A percentile compares a stretch with the other conserved stretches of the same genome.
These are phyloP conservation scores for Acronicta alni DNA, from an alignment of 2,888 invertebrate species.

Conservation along the genomic window DNA sequence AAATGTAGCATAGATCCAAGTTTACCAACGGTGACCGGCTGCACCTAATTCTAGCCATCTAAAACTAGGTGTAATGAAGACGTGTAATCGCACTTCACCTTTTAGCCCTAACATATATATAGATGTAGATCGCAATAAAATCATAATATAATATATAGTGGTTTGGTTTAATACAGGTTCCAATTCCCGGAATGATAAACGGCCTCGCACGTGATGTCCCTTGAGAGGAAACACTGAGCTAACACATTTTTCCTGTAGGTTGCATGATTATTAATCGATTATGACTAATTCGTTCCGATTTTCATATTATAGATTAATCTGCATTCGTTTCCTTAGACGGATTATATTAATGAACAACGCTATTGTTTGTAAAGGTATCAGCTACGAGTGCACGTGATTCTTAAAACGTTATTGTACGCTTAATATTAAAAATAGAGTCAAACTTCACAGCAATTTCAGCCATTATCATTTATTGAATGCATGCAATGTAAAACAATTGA, in stretches of 20 bases:
- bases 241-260: conserved; percentile 60
- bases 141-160: too few species aligned
- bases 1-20: too few species aligned
- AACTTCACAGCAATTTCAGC: conserved; percentile 8
- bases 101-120: too few species aligned
- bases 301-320: conserved; percentile 21
- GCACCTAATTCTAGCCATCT: too few species aligned
- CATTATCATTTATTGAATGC: conserved; percentile 15
- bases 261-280: conserved; percentile 31
- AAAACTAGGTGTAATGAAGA: too few species aligned
- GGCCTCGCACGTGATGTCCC: conserved; percentile 78
- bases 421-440: conserved; percentile 10
- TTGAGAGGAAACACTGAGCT: conserved; percentile 70
- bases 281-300: conserved; percentile 29
- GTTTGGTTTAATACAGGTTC: conserved; percentile 1
- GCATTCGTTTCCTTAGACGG: conserved; percentile 32
- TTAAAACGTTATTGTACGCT: conserved; percentile 24
- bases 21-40: too few species aligned
- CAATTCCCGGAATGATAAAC: conserved; percentile 43
- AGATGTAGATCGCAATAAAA: too few species aligned
- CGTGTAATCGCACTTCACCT: too few species aligned
- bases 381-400: conserved; percentile 37
- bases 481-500: too few species aligned
- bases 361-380: conserved; percentile 39
- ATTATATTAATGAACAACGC: conserved; percentile 30